Base-by-base conservation (phyloP, 2,113 vertebrate genomes). In the Rhea pennata region DNA sequence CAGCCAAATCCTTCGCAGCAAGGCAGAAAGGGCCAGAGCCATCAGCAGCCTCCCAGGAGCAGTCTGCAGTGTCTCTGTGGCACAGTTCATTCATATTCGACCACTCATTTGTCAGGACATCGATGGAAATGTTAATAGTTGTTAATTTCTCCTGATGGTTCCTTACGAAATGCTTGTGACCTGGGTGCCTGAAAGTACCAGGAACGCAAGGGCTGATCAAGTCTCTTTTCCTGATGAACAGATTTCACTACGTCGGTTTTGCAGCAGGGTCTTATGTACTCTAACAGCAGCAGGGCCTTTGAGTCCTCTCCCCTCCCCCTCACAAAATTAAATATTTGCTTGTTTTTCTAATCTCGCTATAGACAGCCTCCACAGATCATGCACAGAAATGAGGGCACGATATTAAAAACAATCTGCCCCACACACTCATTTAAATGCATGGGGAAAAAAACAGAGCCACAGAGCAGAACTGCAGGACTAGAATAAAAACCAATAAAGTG, bases 401-500 rank as follows among this genome's bases (percentile, higher is more conserved):
- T 97, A 94, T 78, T 96, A 96, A 96, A 97, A 96, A 85, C 90
- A 96, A 82, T 88, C 91, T 94, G 88, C 66, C 92, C 95, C 3
- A 0, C 54, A 93, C 33, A 64, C 31, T 90, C 56, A 66, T 70
- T 81, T 69, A 95, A 95, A 93, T 4, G 3, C 72, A 87, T 56
- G 72, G 92, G 33, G 62, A 13, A 5, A 93, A 90, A 94, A 88
- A 58, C 58, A 85, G 90, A 96, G 91, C 31, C 48, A 94, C 39
- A 70, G 65, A 85, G 73, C 89, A 83, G 73, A 94, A 96, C 95
- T 91, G 81, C 78, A 95, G 80, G 65, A 93, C 58, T 92, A 64
- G 74, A 91, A 91, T 87, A 76, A 97, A 96, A 98, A 97, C 76
- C 92, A 97, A 95, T 92, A 93, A 96, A 96, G 53, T 90, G 84